Evolutionary conservation across 2,888 invertebrate species (phyloP), one percentile per base, ranked within the genome.

Genomic region (Cremastinae sp.): DNA sequence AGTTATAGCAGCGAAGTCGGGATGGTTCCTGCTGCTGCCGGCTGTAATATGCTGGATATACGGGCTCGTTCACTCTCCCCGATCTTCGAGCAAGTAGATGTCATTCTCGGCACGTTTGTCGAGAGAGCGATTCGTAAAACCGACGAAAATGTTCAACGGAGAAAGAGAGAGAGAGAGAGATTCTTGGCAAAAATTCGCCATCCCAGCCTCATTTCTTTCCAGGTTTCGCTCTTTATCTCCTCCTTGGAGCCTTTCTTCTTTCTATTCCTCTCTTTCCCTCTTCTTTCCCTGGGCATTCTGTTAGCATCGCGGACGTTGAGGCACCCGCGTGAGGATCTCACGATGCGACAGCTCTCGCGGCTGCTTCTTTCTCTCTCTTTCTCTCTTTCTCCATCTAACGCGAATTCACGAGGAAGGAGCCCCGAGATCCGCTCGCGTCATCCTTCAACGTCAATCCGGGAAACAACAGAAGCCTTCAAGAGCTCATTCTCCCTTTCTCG

Each of bases 361-460:
- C 73, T 76, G 69, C 73, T 53, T 65, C 64, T 5, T 28, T 28
- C 5, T 28, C 28, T 28, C 5, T 5, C 5, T 5, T 28, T 28
- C 28, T 28, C 28, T 28, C 28, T 28, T 28, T 28, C 28, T 28
- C 28, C 2, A 3, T 68, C 72, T 59, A 36, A 22, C 47, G 38
- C 45, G 49, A 65, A 70, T 70, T 73, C 69, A 54, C 36, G 65
- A 58, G 34, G 28, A 68, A 69, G 54, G 69, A 66, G 72, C 71
- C 62, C 59, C 45, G 61, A 54, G 76, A 77, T 77, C 28, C 28
- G 65, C 76, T 75, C 87, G 88, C 85, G 88, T 88, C 89, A 89
- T 89, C 85, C 87, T 86, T 89, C 89, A 89, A 89, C 85, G 89
- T 89, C 89, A 89, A 88, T 88, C 87, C 81, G 61, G 74, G 79